A percentile compares a stretch with the other conserved stretches of the same genome.
Evolutionary conservation across 2,888 invertebrate genomes (phyloP).

Genomic region (Drosophila demipolita): DNA sequence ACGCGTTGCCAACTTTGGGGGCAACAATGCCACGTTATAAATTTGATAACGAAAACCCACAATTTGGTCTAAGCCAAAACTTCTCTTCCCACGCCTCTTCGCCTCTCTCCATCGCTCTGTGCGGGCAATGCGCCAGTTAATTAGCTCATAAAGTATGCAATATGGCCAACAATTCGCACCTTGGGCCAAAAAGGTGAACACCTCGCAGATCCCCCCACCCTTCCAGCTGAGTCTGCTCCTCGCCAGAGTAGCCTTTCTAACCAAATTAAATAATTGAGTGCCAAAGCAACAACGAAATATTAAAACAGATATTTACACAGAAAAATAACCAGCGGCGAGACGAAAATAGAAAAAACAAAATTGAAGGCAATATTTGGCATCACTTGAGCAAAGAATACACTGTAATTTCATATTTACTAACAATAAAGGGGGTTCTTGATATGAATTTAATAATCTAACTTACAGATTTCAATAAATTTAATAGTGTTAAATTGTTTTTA

Average conservation of each 20-base stretch:
- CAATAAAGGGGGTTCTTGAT: background rate
- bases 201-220: background rate
- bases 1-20: slow-evolving; percentile 41
- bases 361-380: background rate
- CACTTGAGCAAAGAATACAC: background rate
- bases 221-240: background rate
- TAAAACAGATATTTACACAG: slow-evolving; percentile 7
- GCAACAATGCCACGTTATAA: slow-evolving; percentile 17
- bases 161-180: slow-evolving; percentile 75
- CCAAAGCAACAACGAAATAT: slow-evolving; percentile 45
- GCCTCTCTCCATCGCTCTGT: background rate
- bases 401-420: background rate
- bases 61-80: slow-evolving; percentile 13
- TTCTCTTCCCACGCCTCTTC: background rate
- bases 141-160: slow-evolving; percentile 79
- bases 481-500: background rate
- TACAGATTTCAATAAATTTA: too few species aligned
- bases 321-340: background rate
- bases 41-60: slow-evolving; percentile 31
- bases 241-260: slow-evolving; percentile 5
- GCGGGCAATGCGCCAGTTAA: slow-evolving; percentile 73
- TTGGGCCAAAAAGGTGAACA: slow-evolving; percentile 53
- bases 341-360: background rate
- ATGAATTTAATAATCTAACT: background rate
- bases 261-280: slow-evolving; percentile 76